Evolutionary conservation across 1,140 invertebrate species (phyloP), one percentile per base, ranked within the genome.

Genomic region (Semibalanus balanoides): DNA sequence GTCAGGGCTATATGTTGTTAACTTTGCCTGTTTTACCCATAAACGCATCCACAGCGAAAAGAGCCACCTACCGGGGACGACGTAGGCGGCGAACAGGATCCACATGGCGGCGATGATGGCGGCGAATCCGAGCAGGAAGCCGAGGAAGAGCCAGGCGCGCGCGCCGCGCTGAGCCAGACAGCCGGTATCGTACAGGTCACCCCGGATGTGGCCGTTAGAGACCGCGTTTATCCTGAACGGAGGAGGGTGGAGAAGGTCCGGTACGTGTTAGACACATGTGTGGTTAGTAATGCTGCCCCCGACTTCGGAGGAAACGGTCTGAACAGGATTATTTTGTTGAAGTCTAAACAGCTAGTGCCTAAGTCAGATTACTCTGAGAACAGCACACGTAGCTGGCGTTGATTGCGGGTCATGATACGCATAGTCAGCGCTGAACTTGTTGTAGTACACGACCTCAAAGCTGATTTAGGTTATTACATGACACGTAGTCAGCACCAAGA

Each of bases 81-180:
- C 85, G 81, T 88, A 88, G 73, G 83, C 82, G 19, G 85, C 92
- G 86, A 98, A 96, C 76, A 99, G 87, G 79, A 99, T 95, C 96
- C 96, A 98, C 81, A 93, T 91, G 22, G 96, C 90, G 30, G 95
- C 96, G 82, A 99, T 97, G 19, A 99, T 89, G 3, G 95, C 90
- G 0, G 93, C 93, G 86, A 99, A 99, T 75, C 95, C 95, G 80
- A 99, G 88, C 0, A 99, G 90, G 85, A 99, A 98, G 7, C 96
- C 97, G 74, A 97, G 84, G 82, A 99, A 97, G 0, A 99, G 85
- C 95, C 96, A 99, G n/a, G 94, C 88, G 77, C 93, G 87, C 27
- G 95, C 93, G 74, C 94, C 94, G 83, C 92, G 88, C 0, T 93
- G 89, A 22, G 95, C 96, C 76, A 96, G 85, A 82, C 93, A 95